Evolutionary conservation across 2,797 vertebrate genomes (phyloP).

Genomic region (Anabas testudineus): DNA sequence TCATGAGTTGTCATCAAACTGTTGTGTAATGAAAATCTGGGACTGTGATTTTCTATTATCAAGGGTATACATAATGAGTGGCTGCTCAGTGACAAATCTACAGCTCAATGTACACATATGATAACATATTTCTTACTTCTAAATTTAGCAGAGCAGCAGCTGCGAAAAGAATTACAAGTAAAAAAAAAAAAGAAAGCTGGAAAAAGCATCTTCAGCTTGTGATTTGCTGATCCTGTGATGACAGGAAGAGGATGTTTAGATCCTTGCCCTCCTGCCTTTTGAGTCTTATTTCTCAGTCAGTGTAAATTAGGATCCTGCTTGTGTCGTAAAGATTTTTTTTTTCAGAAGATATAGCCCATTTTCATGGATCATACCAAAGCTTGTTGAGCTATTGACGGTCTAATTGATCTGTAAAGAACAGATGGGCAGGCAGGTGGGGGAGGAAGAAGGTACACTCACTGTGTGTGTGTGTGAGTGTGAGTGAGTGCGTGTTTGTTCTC

Average conservation of each 20-base stretch:
- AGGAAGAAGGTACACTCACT: constrained; percentile 14
- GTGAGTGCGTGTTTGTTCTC: constrained; percentile 40
- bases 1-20: constrained; percentile 22
- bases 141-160: constrained; percentile 43
- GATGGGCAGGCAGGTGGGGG: constrained; percentile 71
- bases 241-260: constrained; percentile 60
- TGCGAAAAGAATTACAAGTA: neutral
- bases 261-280: constrained; percentile 6
- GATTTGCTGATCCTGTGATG: constrained; percentile 36
- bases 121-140: constrained; percentile 28
- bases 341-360: constrained; percentile 28
- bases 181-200: neutral
- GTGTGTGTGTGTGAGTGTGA: constrained; percentile 3
- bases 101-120: constrained; percentile 1
- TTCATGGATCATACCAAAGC: constrained; percentile 37
- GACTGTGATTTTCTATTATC: constrained; percentile 43
- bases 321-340: constrained; percentile 14
- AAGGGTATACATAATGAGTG: constrained; percentile 10
- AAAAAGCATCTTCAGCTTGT: constrained; percentile 19
- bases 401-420: constrained; percentile 76
- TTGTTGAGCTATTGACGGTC: constrained; percentile 60
- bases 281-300: constrained; percentile 8
- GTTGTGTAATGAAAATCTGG: constrained; percentile 41
- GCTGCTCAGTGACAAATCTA: constrained; percentile 12
- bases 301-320: constrained; percentile 21